A percentile compares a stretch with the other conserved stretches of the same genome.
phyloP scores from a whole-genome alignment of 2,888 invertebrate species.

The Balanococcus diminutus region DNA sequence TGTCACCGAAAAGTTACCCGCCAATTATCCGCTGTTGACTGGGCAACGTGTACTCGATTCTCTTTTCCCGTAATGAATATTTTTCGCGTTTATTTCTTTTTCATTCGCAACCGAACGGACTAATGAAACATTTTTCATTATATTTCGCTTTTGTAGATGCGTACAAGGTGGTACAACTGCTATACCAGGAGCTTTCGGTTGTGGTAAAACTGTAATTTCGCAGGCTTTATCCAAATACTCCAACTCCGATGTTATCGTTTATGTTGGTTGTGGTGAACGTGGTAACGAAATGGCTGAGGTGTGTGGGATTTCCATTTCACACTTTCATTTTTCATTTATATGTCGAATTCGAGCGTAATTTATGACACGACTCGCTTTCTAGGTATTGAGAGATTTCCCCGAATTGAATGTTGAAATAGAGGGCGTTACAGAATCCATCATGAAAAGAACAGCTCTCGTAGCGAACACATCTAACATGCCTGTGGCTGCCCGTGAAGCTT shows the following conservation, averaged over 20 bases:
- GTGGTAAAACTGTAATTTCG: conserved; percentile 99
- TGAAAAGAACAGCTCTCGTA: conserved; percentile 98
- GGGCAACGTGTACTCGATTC: conserved; percentile 98
- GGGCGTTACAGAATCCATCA: conserved; percentile 95
- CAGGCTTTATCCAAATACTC: conserved; percentile 99
- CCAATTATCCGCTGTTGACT: conserved; percentile 96
- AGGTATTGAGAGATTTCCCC: conserved; percentile 96
- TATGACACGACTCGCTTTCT: not conserved
- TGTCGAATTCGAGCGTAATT: not conserved
- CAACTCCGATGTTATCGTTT: conserved; percentile 98
- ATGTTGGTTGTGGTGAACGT: conserved; percentile 99
- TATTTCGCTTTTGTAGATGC: conserved; percentile 68
- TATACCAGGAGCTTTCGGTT: conserved; percentile 99
- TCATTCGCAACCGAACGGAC: not conserved
- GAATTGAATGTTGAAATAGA: conserved; percentile 97
- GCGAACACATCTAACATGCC: conserved; percentile 99
- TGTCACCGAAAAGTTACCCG: conserved; percentile 95
- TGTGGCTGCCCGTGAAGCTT: conserved; percentile 99
- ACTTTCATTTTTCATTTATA: not conserved
- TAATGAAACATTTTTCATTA: not conserved
- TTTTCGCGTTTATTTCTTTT: not conserved
- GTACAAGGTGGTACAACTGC: conserved; percentile 99
- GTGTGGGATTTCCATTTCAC: conserved; percentile 39
- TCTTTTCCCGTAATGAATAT: conserved; percentile 84
- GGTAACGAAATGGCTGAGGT: conserved; percentile 99